These are phyloP conservation scores for Oophaga pumilio DNA, from an alignment of 2,113 vertebrate species.

Conservation along the genomic window DNA sequence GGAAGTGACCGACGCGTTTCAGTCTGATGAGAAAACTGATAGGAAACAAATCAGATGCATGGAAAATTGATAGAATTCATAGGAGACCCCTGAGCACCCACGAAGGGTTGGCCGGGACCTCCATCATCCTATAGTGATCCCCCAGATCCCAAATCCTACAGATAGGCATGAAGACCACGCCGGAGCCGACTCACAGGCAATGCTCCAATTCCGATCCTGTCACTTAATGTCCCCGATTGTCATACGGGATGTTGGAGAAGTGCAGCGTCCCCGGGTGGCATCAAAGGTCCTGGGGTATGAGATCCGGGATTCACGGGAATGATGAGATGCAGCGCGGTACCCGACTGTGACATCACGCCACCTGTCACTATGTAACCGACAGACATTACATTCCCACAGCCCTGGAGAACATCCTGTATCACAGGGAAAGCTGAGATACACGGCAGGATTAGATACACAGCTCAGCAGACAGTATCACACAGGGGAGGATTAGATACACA, in stretches of 20 bases:
- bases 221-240: not conserved
- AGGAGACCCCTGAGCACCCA: too few species aligned
- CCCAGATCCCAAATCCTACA: too few species aligned
- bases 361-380: not conserved
- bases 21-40: not conserved
- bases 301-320: not conserved
- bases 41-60: not conserved
- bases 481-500: not conserved
- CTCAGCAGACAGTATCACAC: not conserved
- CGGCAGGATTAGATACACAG: not conserved
- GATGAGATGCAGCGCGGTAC: not conserved
- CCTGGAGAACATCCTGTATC: not conserved
- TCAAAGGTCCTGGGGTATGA: too few species aligned
- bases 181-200: too few species aligned
- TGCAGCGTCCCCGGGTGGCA: too few species aligned
- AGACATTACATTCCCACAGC: slow-evolving; percentile 2
- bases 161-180: too few species aligned
- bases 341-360: not conserved
- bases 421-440: not conserved
- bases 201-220: not conserved
- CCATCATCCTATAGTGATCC: too few species aligned
- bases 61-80: not conserved
- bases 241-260: not conserved
- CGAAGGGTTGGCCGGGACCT: too few species aligned
- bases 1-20: not conserved